phyloP scores from a whole-genome alignment of 2,888 invertebrate genomes.

The Spodoptera picta region DNA sequence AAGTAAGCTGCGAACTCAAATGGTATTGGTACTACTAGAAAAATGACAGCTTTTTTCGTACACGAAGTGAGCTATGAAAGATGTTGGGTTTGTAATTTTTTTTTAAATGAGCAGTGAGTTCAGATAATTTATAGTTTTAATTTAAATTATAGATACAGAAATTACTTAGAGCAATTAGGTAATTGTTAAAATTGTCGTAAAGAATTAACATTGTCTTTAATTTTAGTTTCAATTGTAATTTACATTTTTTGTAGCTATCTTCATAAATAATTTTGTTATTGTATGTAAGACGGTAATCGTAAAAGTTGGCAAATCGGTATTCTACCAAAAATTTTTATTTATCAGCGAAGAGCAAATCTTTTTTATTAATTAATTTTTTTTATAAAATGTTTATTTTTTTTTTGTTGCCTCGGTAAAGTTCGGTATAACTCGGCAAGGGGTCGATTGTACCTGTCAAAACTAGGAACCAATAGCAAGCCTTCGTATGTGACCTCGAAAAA shows the following conservation, averaged over 20 bases:
- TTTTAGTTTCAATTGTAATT: neutral
- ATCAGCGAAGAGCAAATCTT: neutral
- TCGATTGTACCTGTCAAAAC: slow-evolving; percentile 60
- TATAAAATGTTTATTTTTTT: neutral
- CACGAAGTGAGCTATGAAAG: slow-evolving; percentile 10
- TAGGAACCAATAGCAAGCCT: slow-evolving; percentile 61
- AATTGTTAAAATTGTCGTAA: no score
- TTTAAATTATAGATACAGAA: no score
- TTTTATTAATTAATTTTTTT: no score
- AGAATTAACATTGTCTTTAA: neutral
- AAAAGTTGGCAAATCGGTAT: slow-evolving; percentile 29
- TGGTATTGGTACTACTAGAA: neutral
- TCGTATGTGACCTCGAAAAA: slow-evolving; percentile 59
- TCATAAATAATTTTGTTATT: neutral
- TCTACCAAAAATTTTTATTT: neutral
- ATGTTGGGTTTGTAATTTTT: no score
- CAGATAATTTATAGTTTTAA: no score
- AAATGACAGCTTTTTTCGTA: slow-evolving; percentile 10
- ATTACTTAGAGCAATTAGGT: no score
- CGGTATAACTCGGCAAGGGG: slow-evolving; percentile 35
- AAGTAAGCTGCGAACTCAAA: neutral
- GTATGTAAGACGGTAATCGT: slow-evolving; percentile 25
- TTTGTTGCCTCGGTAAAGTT: neutral
- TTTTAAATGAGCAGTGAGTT: no score
- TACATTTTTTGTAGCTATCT: slow-evolving; percentile 12